Evolutionary conservation across 1,140 invertebrate genomes (phyloP).

Genomic region (Metopolophium dirhodum): DNA sequence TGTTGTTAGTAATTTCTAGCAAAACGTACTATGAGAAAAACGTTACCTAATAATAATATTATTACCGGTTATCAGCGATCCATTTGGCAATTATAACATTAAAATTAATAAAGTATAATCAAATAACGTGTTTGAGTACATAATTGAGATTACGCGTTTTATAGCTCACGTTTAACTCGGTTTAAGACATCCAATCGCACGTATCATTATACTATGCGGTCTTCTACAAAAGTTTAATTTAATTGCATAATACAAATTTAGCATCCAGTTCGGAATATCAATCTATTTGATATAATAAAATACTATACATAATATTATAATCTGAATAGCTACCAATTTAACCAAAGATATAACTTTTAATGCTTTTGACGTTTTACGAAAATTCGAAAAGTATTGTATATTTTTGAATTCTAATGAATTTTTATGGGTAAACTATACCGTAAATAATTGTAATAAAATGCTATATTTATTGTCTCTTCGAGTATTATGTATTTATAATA

Average conservation of each 20-base stretch:
- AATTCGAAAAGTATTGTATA: neutral
- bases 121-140: slow-evolving; percentile 22
- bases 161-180: neutral
- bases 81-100: slow-evolving; percentile 22
- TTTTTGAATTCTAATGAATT: neutral
- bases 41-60: slow-evolving; percentile 39
- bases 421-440: neutral
- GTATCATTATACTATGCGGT: neutral
- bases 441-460: neutral
- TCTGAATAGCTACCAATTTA: neutral
- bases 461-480: neutral
- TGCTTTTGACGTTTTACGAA: neutral
- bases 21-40: neutral
- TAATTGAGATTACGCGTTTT: neutral
- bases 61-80: slow-evolving; percentile 16
- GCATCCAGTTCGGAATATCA: neutral
- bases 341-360: neutral
- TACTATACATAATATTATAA: neutral
- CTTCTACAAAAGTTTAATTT: neutral
- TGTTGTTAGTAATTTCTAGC: neutral
- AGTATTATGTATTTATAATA: neutral
- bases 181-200: neutral
- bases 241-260: neutral
- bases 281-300: neutral
- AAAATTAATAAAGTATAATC: slow-evolving; percentile 43